Percentiles rank a stretch among this genome's conserved stretches.
These are phyloP conservation scores for Petroica traversi DNA, from an alignment of 2,113 vertebrate genomes.

Conservation along the genomic window DNA sequence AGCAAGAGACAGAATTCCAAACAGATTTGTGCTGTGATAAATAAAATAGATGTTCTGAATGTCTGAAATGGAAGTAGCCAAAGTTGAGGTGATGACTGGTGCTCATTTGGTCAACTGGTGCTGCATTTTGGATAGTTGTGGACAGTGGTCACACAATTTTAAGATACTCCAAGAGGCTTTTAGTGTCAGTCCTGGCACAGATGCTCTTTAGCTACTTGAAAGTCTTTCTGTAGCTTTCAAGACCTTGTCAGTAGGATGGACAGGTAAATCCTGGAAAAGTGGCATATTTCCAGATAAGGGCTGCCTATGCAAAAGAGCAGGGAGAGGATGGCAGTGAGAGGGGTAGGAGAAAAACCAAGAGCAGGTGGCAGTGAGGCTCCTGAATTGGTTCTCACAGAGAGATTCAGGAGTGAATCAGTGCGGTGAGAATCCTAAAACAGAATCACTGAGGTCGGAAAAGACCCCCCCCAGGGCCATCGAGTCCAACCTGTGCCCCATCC, in stretches of 20 bases:
- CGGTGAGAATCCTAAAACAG: not conserved
- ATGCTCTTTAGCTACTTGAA: not conserved
- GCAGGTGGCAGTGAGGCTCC: not conserved
- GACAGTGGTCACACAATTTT: not conserved
- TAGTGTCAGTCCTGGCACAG: not conserved
- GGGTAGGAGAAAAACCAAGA: not conserved
- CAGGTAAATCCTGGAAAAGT: not conserved
- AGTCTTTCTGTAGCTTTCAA: not conserved
- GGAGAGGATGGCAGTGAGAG: not conserved
- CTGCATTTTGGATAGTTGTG: not conserved
- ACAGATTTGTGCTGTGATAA: not conserved
- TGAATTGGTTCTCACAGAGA: not conserved
- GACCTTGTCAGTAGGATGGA: not conserved
- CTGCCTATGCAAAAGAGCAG: not conserved
- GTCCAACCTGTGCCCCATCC: fast-evolving
- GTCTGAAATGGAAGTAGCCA: not conserved
- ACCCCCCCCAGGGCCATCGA: fast-evolving
- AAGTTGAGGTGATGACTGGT: not conserved
- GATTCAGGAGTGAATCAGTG: not conserved
- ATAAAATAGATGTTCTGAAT: not conserved
- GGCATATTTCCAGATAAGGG: not conserved
- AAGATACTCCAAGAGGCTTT: not conserved
- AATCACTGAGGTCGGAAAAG: not conserved
- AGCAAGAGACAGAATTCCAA: not conserved
- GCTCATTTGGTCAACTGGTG: not conserved